Evolutionary conservation across 2,113 vertebrate genomes (phyloP).

Genomic region (Lathamus discolor): DNA sequence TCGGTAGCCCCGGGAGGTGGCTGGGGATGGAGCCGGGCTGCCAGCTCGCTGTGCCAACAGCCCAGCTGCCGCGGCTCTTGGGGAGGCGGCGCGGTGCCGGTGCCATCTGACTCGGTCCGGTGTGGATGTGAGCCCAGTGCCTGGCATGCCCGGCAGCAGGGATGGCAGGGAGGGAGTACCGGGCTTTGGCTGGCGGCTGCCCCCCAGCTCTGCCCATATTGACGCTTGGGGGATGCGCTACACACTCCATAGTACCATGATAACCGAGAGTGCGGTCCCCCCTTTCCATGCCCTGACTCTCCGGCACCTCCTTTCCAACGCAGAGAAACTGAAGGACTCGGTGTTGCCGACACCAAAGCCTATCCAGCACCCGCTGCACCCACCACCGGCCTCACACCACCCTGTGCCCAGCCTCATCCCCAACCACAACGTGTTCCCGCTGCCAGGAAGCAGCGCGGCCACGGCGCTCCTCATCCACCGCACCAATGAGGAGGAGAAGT

Average conservation of each 20-base stretch:
- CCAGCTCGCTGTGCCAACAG: background rate
- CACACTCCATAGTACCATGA: fast-evolving
- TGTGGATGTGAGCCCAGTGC: background rate
- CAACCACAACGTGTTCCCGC: slow-evolving; percentile 84
- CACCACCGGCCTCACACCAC: slow-evolving; percentile 79
- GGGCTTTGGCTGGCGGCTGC: background rate
- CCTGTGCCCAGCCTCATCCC: slow-evolving; percentile 86
- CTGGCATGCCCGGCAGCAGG: background rate
- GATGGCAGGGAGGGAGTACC: background rate
- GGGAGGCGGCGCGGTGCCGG: background rate
- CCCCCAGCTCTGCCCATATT: background rate
- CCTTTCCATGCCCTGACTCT: background rate
- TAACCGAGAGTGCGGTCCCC: fast-evolving
- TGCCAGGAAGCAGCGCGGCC: slow-evolving; percentile 78
- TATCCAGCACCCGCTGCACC: slow-evolving; percentile 85
- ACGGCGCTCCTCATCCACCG: slow-evolving; percentile 88
- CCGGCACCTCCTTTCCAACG: fast-evolving
- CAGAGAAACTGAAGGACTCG: slow-evolving; percentile 94
- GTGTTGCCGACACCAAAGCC: slow-evolving; percentile 85
- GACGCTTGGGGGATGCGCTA: background rate
- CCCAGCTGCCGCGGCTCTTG: background rate
- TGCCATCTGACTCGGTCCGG: background rate
- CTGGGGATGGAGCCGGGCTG: background rate
- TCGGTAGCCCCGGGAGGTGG: background rate
- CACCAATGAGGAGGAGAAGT: slow-evolving; percentile 95